Percentiles rank a stretch among this genome's conserved stretches.
Evolutionary conservation across 2,797 vertebrate species (phyloP).

Genomic region (Mus spretus): DNA sequence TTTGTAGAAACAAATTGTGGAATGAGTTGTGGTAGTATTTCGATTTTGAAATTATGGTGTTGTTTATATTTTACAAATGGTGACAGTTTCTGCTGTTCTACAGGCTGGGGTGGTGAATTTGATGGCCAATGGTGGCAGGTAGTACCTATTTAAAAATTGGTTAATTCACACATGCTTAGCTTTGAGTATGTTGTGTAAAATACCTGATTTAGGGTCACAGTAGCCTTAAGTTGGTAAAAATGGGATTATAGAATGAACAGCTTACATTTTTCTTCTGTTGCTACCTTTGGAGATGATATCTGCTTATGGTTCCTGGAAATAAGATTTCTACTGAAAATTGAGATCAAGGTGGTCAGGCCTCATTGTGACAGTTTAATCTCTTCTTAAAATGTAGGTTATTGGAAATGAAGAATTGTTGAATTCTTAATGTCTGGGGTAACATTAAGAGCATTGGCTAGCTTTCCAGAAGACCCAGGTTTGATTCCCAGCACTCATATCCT

Average conservation of each 20-base stretch:
- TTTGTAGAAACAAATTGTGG: not conserved
- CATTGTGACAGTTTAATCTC: constrained; percentile 15
- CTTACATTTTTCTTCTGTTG: constrained; percentile 39
- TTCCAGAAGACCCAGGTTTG: not conserved
- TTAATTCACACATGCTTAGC: constrained; percentile 6
- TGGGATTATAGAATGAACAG: constrained; percentile 37
- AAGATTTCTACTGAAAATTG: constrained; percentile 62
- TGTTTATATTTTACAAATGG: not conserved
- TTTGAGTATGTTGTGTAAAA: constrained; percentile 49
- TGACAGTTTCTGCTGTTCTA: not conserved
- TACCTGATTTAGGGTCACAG: not conserved
- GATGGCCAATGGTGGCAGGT: constrained; percentile 15
- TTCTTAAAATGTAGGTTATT: constrained; percentile 40
- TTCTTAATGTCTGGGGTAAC: not conserved
- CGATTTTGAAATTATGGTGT: not conserved
- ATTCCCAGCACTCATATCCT: not conserved
- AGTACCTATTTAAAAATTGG: not conserved
- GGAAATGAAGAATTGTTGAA: constrained; percentile 21
- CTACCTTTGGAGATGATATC: constrained; percentile 12
- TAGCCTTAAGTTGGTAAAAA: not conserved
- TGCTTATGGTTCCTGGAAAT: constrained; percentile 32
- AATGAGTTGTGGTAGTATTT: not conserved
- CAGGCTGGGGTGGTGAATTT: not conserved
- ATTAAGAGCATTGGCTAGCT: not conserved
- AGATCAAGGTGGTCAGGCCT: constrained; percentile 26